Evolutionary conservation across 2,888 invertebrate species (phyloP), one percentile per base, ranked within the genome.

Genomic region (Lucinisca nassula): DNA sequence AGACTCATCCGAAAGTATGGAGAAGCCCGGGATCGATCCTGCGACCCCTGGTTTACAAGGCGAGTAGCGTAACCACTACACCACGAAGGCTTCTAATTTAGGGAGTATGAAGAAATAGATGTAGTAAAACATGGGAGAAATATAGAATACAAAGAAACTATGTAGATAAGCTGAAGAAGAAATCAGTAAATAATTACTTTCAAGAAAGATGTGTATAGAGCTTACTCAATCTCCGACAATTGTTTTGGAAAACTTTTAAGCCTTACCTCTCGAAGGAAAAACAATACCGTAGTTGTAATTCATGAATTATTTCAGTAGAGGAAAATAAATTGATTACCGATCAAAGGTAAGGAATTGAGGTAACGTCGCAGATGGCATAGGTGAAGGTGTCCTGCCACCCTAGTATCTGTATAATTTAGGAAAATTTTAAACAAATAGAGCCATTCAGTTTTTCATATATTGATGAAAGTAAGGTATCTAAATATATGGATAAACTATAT

Each of bases 201-300:
- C 45, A 40, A 17, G 77, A 77, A 58, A 77, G 55, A 77, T 77
- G 77, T 35, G 24, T 58, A 55, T n/a, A n/a, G n/a, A n/a, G 77
- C 24, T 67, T 45, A 49, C 17, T 75, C 40, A 24, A 76, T 51
- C 35, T 2, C 17, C 14, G 49, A 76, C 32, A 49, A 55, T 8
- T 55, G n/a, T n/a, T 76, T 35, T 76, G 27, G 76, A 27, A n/a
- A 51, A 76, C 55, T 21, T 51, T 76, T 24, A 76, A 76, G 49
- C 55, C 76, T 2, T 76, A 24, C 24, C 35, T 75, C 45, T 75
- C 45, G 24, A 75, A 75, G 45, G 17, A 45, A 45, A 45, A 45
- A n/a, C n/a, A n/a, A n/a, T n/a, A n/a, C 45, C 45, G 10, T 12
- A 45, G 17, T 45, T 45, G 8, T 61, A 55, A 78, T 30, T 14